A percentile compares a stretch with the other conserved stretches of the same genome.
phyloP scores from a whole-genome alignment of 53 echinoderm and acorn worm genomes.

The Henricia sp. region DNA sequence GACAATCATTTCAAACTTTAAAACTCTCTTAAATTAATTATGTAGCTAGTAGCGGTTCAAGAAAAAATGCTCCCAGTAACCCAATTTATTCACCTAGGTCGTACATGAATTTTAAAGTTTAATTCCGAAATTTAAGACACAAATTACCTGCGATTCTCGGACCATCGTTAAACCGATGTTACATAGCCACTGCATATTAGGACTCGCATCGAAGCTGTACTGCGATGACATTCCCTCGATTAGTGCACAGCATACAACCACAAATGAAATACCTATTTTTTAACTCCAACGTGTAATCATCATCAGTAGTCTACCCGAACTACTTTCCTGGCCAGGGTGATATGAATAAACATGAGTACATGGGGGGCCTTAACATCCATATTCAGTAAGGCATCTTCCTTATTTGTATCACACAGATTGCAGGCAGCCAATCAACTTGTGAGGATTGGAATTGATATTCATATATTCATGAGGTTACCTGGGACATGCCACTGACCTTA shows the following conservation, averaged over 20 bases:
- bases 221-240: constrained; percentile 51
- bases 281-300: constrained; percentile 51
- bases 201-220: constrained; percentile 34
- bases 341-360: constrained; percentile 64
- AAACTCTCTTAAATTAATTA: too few relatives aligned
- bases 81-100: too few relatives aligned
- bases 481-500: constrained; percentile 61
- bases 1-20: too few relatives aligned
- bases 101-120: too few relatives aligned
- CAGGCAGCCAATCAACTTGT: constrained; percentile 1
- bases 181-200: constrained; percentile 61
- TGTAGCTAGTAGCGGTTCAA: too few relatives aligned
- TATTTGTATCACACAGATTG: constrained; percentile 51
- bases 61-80: too few relatives aligned
- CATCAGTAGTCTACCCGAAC: constrained; percentile 60
- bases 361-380: constrained; percentile 43
- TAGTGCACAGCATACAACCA: constrained; percentile 51
- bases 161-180: constrained; percentile 52
- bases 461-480: constrained; percentile 50
- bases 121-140: too few relatives aligned
- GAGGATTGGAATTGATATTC: background rate
- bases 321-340: constrained; percentile 68
- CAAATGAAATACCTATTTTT: constrained; percentile 62
- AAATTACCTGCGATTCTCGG: constrained; percentile 56
- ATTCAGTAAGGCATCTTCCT: constrained; percentile 60